A percentile compares a stretch with the other conserved stretches of the same genome.
Conservation (phyloP, 2,113 vertebrate genomes). For the Ovis aries region ARS-UI_Ramb_v3.0 NC_056070.1:65669501-65670000, state of each 20-base stretch:
- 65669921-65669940: accelerated
- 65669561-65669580: not conserved
- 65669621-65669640: not conserved
- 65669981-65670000: not conserved
- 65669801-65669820: not conserved
- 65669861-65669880: not conserved
- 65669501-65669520: not conserved
- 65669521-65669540: not conserved
- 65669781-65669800: not conserved
- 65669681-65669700: not conserved
- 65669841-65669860: not conserved
- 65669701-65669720: not conserved
- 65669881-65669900: not conserved
- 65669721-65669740: not conserved
- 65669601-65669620: not conserved
- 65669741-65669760: not conserved
- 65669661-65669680: not conserved
- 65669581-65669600: not conserved
- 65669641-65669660: not conserved
- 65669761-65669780: not conserved
- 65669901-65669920: not conserved
- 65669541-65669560: not conserved
- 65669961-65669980: not conserved
- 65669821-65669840: not conserved
- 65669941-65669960: not conserved